A percentile compares a stretch with the other conserved stretches of the same genome.
Conservation (phyloP, 2,888 invertebrate species). For the Formica aserva region DNA sequence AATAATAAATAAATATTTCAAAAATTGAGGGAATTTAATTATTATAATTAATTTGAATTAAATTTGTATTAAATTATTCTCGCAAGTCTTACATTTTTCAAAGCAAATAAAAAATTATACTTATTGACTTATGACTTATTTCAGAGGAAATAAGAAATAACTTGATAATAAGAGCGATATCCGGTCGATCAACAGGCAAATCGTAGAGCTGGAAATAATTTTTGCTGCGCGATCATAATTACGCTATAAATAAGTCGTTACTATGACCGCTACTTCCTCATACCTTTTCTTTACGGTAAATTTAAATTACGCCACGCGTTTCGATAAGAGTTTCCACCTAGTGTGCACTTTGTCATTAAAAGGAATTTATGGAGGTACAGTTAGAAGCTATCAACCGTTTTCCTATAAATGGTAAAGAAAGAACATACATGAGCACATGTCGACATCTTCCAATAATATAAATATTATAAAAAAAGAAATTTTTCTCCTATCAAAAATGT, state of each 20-base stretch:
- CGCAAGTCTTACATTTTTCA: background rate
- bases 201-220: conserved; percentile 15
- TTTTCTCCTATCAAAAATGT: background rate
- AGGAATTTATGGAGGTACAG: conserved; percentile 51
- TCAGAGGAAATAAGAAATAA: background rate
- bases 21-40: background rate
- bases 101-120: no score
- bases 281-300: conserved; percentile 46
- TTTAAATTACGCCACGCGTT: conserved; percentile 52
- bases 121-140: no score
- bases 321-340: conserved; percentile 58
- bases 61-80: background rate
- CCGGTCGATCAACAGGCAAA: conserved; percentile 2
- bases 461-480: background rate
- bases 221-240: conserved; percentile 48
- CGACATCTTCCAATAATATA: background rate
- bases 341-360: conserved; percentile 43
- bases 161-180: conserved; percentile 47
- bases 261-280: conserved; percentile 27
- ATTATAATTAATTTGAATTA: background rate
- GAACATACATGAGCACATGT: conserved; percentile 1
- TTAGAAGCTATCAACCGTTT: conserved; percentile 37
- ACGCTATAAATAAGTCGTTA: conserved; percentile 52
- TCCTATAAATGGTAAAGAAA: background rate
- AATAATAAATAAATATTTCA: background rate